phyloP scores from a whole-genome alignment of 1,140 invertebrate species.

The Heliconius himera region DNA sequence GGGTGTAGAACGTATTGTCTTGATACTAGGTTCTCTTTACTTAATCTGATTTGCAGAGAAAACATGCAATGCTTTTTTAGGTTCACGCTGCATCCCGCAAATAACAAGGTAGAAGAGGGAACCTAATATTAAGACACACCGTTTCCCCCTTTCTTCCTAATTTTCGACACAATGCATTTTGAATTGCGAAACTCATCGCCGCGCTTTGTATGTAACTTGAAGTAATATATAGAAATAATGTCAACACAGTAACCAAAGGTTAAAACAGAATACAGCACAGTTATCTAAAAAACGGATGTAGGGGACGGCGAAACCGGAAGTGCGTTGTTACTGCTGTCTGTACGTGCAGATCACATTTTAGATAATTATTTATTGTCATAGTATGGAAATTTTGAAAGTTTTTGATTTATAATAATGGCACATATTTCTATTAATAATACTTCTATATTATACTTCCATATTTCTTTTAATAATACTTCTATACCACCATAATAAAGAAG shows the following conservation, averaged over 20 bases:
- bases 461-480: too few species aligned
- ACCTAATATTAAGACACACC: not conserved
- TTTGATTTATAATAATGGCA: not conserved
- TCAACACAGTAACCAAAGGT: not conserved
- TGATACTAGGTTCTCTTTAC: too few species aligned
- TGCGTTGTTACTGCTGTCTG: conserved; percentile 17
- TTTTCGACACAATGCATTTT: not conserved
- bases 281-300: conserved; percentile 32
- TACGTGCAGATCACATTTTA: not conserved
- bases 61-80: too few species aligned
- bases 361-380: not conserved
- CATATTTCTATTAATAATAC: too few species aligned
- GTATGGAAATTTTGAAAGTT: conserved; percentile 3
- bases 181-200: too few species aligned
- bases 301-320: conserved; percentile 23
- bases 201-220: too few species aligned
- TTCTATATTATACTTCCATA: too few species aligned
- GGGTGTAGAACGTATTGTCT: too few species aligned
- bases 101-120: not conserved
- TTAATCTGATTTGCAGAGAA: too few species aligned
- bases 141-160: not conserved
- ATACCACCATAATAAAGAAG: too few species aligned
- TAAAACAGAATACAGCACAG: not conserved
- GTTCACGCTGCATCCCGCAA: too few species aligned
- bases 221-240: not conserved